These are phyloP conservation scores for Galleria mellonella DNA, from an alignment of 1,140 invertebrate genomes.

Conservation along the genomic window DNA sequence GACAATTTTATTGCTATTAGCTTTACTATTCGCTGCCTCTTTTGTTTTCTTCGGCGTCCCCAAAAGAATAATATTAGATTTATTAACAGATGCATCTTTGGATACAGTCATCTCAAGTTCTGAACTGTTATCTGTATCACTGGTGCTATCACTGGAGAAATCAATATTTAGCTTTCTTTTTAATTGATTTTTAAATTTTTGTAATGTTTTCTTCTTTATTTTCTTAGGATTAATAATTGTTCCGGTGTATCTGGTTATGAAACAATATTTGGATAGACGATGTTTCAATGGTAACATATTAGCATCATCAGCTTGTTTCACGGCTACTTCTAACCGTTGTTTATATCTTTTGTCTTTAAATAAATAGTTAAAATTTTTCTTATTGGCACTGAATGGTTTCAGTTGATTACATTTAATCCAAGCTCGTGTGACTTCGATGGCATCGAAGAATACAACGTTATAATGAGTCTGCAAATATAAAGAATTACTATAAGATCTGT, in stretches of 20 bases:
- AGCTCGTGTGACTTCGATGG: slow-evolving; percentile 62
- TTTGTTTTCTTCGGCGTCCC: slow-evolving; percentile 12
- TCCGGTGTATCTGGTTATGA: slow-evolving; percentile 54
- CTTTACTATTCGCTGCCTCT: too few species aligned
- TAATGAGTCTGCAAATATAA: slow-evolving; percentile 75
- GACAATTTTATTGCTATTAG: too few species aligned
- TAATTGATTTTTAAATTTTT: slow-evolving; percentile 34
- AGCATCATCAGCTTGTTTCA: slow-evolving; percentile 54
- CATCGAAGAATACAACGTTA: slow-evolving; percentile 79
- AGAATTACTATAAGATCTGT: neutral
- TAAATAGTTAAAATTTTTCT: slow-evolving; percentile 24
- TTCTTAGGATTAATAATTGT: slow-evolving; percentile 36
- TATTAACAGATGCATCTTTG: slow-evolving; percentile 7
- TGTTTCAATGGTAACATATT: slow-evolving; percentile 36
- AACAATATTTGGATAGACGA: slow-evolving; percentile 67
- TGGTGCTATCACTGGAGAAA: slow-evolving; percentile 28
- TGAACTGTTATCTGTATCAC: slow-evolving; percentile 27
- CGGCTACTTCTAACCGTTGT: slow-evolving; percentile 40
- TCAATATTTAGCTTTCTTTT: slow-evolving; percentile 45
- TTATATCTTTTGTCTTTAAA: slow-evolving; percentile 26
- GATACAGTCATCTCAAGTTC: neutral
- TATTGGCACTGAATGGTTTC: slow-evolving; percentile 49
- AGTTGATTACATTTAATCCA: slow-evolving; percentile 71
- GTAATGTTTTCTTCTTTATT: slow-evolving; percentile 23
- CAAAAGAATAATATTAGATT: slow-evolving; percentile 12